Evolutionary conservation across 2,888 invertebrate species (phyloP).

Genomic region (Nephrotoma appendiculata): DNA sequence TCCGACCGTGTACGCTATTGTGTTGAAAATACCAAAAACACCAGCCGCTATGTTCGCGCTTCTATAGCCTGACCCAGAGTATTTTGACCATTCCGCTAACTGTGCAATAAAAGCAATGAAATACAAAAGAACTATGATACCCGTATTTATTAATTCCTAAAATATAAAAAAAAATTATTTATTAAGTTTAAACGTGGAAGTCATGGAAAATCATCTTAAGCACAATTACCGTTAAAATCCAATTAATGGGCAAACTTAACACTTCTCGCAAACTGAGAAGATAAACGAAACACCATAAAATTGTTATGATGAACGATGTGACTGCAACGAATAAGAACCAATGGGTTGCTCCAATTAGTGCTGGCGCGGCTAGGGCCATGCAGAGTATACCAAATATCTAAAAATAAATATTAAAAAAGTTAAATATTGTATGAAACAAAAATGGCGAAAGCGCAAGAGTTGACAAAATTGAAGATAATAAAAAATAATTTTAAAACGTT

Average conservation of each 20-base stretch:
- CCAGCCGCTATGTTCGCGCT: conserved; percentile 54
- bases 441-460: no score
- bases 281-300: conserved; percentile 69
- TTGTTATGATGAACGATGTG: conserved; percentile 64
- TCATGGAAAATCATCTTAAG: background rate
- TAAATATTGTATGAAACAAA: background rate
- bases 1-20: conserved; percentile 61
- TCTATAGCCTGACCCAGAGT: conserved; percentile 17
- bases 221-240: conserved; percentile 65
- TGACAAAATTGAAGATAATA: no score
- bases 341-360: conserved; percentile 43
- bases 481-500: no score
- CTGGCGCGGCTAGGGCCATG: conserved; percentile 67
- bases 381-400: conserved; percentile 72
- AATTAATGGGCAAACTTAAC: conserved; percentile 63
- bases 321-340: conserved; percentile 80
- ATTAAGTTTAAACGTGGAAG: background rate
- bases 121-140: conserved; percentile 53
- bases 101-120: conserved; percentile 69
- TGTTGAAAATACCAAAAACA: conserved; percentile 71
- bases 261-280: conserved; percentile 66
- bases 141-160: conserved; percentile 70
- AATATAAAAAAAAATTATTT: conserved; percentile 21
- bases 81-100: conserved; percentile 44
- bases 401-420: background rate